Percentiles rank a stretch among this genome's conserved stretches.
These are phyloP conservation scores for Masnerella sp. DNA, from an alignment of 2,888 invertebrate species.

Conservation along the genomic window DNA sequence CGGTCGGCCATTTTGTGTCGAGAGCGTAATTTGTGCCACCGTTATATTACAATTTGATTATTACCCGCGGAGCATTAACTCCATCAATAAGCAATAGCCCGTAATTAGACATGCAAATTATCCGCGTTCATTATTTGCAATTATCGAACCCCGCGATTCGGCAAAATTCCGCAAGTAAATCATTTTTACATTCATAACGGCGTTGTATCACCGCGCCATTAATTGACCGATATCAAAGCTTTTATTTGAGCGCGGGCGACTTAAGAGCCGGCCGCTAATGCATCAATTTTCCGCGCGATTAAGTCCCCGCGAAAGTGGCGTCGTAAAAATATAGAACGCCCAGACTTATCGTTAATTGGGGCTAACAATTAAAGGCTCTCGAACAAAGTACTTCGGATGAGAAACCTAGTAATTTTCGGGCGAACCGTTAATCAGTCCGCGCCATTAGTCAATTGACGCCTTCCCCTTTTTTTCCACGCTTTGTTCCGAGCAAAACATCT, in stretches of 20 bases:
- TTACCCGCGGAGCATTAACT: slow-evolving; percentile 42
- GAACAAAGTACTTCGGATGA: slow-evolving; percentile 17
- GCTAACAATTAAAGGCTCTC: slow-evolving; percentile 37
- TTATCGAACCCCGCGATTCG: slow-evolving; percentile 20
- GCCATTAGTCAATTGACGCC: slow-evolving; percentile 40
- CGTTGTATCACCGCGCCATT: background rate
- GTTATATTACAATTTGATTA: slow-evolving; percentile 42
- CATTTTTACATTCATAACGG: slow-evolving; percentile 33
- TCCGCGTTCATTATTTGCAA: slow-evolving; percentile 37
- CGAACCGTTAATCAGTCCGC: slow-evolving; percentile 20
- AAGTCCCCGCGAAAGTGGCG: slow-evolving; percentile 8
- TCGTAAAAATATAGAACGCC: slow-evolving; percentile 28
- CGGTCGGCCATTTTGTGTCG: slow-evolving; percentile 8
- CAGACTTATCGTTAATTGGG: slow-evolving; percentile 40
- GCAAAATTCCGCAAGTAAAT: slow-evolving; percentile 35
- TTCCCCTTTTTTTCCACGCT: background rate
- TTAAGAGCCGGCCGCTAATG: too few relatives aligned
- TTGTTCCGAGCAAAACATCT: slow-evolving; percentile 20
- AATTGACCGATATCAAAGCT: too few relatives aligned
- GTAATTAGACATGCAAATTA: slow-evolving; percentile 51
- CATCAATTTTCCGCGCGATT: slow-evolving; percentile 30
- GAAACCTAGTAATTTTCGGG: slow-evolving; percentile 36
- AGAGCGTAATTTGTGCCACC: slow-evolving; percentile 13
- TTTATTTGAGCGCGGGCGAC: too few relatives aligned
- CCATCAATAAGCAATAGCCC: slow-evolving; percentile 40